phyloP scores from a whole-genome alignment of 2,888 invertebrate species.

The Parnassius mnemosyne region DNA sequence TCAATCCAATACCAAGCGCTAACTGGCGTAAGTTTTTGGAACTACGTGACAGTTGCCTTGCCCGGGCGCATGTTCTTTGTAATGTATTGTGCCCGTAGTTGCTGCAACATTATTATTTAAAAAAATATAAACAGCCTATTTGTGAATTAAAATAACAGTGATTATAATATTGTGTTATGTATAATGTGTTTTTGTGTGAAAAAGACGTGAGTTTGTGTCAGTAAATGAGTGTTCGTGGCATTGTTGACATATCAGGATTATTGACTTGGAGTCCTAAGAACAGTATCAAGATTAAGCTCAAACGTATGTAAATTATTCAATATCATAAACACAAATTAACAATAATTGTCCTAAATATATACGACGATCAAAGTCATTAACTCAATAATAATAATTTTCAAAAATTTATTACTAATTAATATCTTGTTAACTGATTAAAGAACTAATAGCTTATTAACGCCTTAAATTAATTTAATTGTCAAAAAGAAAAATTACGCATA shows the following conservation, averaged over 20 bases:
- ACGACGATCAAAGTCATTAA: too few relatives aligned
- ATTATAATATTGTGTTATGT: constrained; percentile 18
- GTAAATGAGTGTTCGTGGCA: constrained; percentile 74
- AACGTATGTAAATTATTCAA: constrained; percentile 58
- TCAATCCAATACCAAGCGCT: constrained; percentile 47
- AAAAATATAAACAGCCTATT: constrained; percentile 27
- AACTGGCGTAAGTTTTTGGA: constrained; percentile 56
- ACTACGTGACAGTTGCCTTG: constrained; percentile 70
- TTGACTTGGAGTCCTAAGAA: constrained; percentile 76
- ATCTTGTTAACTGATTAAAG: too few relatives aligned
- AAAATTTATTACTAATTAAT: too few relatives aligned
- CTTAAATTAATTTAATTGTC: too few relatives aligned
- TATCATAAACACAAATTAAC: not conserved
- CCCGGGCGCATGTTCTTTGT: constrained; percentile 67
- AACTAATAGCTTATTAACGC: too few relatives aligned
- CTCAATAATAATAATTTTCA: too few relatives aligned
- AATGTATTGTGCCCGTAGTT: constrained; percentile 44
- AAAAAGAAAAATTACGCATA: too few relatives aligned
- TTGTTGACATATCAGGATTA: constrained; percentile 70
- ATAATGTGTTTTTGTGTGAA: constrained; percentile 43
- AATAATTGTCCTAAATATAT: too few relatives aligned
- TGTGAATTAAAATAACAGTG: constrained; percentile 23
- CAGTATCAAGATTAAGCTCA: constrained; percentile 76
- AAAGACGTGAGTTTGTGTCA: constrained; percentile 59
- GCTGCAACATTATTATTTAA: constrained; percentile 31